Base-by-base conservation (phyloP, 92 coral and sea anemone genomes). In the Muricea muricata region DNA sequence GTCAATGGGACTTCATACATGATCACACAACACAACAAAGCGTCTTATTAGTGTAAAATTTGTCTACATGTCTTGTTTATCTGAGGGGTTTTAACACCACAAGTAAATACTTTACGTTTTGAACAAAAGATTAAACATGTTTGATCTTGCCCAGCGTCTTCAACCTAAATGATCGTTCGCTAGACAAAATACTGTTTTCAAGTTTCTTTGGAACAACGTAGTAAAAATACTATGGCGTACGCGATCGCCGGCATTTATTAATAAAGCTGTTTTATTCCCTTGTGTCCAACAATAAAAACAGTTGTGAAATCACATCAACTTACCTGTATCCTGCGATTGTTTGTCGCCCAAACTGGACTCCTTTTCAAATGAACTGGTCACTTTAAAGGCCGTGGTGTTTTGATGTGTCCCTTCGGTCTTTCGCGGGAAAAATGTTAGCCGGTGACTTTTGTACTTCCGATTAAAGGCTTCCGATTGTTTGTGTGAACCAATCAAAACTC, bases 391-490 rank as follows among this genome's bases (percentile, higher is more conserved):
- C 78, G 56, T 14, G 32, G 29, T 68, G 75, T 46, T 41, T 20
- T 24, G 13, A 30, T 37, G n/a, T n/a, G n/a, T n/a, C n/a, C n/a
- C n/a, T 37, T 37, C 42, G 56, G 21, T 13, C 42, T 35, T 71
- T 71, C 78, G 54, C 78, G 78, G 56, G 78, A 71, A 71, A 71
- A 71, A 10, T 10, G 55, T 39, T 17, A 71, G 42, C 6, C 72
- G 8, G 37, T 26, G 61, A 15, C 61, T 54, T 54, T 54, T 54
- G 25, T 23, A 23, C 25, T 54, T 54, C 61, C 61, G 61, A 23
- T 54, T 17, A 1, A 15, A 17, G 61, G 61, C 78, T 71, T 71
- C 78, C 78, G 56, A 42, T 74, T 46, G 61, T 74, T 35, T 42
- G 20, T 42, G 7, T 73, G 32, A 18, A 28, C 68, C 32, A 60